Base-by-base conservation (phyloP, 2,113 vertebrate genomes). In the Grus americana region DNA sequence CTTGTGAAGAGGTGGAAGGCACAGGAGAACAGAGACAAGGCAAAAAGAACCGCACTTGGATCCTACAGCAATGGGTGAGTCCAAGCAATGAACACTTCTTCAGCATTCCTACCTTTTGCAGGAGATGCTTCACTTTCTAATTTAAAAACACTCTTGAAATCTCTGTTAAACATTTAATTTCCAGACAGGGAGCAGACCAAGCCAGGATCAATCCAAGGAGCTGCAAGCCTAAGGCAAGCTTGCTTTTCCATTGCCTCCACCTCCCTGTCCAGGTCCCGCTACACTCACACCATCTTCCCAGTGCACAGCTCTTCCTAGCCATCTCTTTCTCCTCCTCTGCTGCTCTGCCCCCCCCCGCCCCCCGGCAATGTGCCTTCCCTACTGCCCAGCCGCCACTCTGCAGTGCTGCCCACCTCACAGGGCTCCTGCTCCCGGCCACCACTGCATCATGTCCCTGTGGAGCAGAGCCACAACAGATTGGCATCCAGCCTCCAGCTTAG, bases 391-490 rank as follows among this genome's bases (percentile, higher is more conserved):
- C 63, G 7, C 55, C 2, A 6, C 54, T 47, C 71, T 1, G 4
- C 49, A 46, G 11, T 4, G 36, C 55, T 66, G 82, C 84, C 44
- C 62, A 42, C 9, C 29, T 11, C 1, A 0, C 27, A 44, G 50
- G 29, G 8, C 11, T 7, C 9, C 65, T 40, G 68, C 40, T 68
- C 87, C 70, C 0, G 0, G 66, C 66, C 70, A n/a, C 30, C 0
- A 1, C 57, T 24, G 40, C 12, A 6, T 6, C 49, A 2, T 0
- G 8, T 49, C 46, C 55, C 27, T 4, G 7, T 0, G 1, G 24
- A 12, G 9, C 75, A 44, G 23, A 52, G 52, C 76, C 79, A 16
- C 29, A 6, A 3, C 0, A 0, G 32, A 42, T 70, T 59, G 57
- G 4, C 2, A 1, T 5, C 57, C 23, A 9, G 36, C 42, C 47